Conservation (phyloP, 2,888 invertebrate species). For the Neoaliturus tenellus region DNA sequence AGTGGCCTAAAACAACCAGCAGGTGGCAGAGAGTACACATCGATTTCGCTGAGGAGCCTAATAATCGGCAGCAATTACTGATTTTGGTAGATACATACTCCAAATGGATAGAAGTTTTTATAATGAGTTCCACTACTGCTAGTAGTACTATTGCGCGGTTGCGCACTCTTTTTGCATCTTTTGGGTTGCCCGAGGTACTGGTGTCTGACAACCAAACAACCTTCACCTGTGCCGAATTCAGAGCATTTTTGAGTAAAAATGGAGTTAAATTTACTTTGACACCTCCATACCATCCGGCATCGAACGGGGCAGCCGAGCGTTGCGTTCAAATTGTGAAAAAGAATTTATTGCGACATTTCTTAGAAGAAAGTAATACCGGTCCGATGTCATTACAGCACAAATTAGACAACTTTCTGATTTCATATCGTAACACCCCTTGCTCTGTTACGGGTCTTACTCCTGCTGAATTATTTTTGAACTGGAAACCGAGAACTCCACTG, state of each 20-base stretch:
- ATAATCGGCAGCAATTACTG: neutral
- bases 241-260: neutral
- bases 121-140: neutral
- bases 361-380: neutral
- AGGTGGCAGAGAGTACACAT: too few relatives aligned
- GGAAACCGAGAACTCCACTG: too few relatives aligned
- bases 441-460: too few relatives aligned
- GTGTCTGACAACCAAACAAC: neutral
- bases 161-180: neutral
- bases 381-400: neutral
- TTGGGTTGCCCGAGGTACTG: neutral
- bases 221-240: neutral
- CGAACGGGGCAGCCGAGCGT: neutral
- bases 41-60: too few relatives aligned
- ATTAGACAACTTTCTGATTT: neutral
- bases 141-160: neutral
- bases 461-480: too few relatives aligned
- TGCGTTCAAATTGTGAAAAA: neutral
- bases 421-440: too few relatives aligned
- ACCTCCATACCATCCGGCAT: neutral
- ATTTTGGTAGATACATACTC: neutral
- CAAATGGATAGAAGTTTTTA: neutral
- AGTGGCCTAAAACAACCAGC: too few relatives aligned
- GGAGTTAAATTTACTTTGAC: neutral
- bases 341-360: neutral